Evolutionary conservation across 92 coral and sea anemone genomes (phyloP).

Genomic region (Metridium senile): DNA sequence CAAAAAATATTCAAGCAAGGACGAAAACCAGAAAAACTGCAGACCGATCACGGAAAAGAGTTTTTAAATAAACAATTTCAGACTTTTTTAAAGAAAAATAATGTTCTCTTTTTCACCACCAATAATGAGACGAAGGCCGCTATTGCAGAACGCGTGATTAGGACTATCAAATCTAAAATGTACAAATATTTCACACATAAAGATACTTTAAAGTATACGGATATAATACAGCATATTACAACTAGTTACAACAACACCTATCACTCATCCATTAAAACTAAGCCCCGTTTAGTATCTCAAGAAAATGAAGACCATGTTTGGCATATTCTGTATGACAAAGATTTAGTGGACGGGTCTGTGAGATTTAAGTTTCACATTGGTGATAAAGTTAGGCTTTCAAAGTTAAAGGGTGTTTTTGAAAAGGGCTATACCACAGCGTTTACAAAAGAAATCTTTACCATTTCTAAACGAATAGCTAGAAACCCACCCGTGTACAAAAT

Average conservation of each 20-base stretch:
- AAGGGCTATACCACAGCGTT: constrained; percentile 31
- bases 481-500: constrained; percentile 37
- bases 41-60: constrained; percentile 35
- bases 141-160: constrained; percentile 32
- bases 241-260: constrained; percentile 32
- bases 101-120: constrained; percentile 27
- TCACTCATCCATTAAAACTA: constrained; percentile 27
- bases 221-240: constrained; percentile 19
- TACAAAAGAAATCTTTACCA: constrained; percentile 43
- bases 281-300: constrained; percentile 19
- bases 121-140: constrained; percentile 46
- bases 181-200: constrained; percentile 13
- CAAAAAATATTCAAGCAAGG: constrained; percentile 39
- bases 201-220: constrained; percentile 3
- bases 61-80: constrained; percentile 30
- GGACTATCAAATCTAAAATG: constrained; percentile 26
- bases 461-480: constrained; percentile 24
- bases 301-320: constrained; percentile 29
- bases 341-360: background rate
- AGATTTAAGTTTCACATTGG: constrained; percentile 40
- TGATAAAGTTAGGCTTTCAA: constrained; percentile 15
- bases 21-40: constrained; percentile 32
- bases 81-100: constrained; percentile 13
- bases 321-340: constrained; percentile 36
- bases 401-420: constrained; percentile 29